phyloP scores from a whole-genome alignment of 2,113 vertebrate species.

The Nerophis ophidion region DNA sequence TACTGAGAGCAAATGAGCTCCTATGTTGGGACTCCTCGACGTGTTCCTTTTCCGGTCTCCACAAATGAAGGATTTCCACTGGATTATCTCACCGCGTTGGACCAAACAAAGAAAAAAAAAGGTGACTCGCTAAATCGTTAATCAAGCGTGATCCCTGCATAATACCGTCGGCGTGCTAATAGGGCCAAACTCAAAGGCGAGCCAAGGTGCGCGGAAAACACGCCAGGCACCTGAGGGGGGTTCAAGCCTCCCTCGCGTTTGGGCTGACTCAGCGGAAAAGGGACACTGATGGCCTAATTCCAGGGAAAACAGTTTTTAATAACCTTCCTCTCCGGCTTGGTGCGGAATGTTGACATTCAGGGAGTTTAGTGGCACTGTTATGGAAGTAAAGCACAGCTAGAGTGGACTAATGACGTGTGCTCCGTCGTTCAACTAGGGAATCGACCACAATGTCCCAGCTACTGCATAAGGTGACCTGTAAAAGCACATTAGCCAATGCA shows the following conservation, averaged over 20 bases:
- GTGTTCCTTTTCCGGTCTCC: conserved; percentile 16
- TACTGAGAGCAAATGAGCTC: conserved; percentile 7
- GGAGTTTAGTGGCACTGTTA: not conserved
- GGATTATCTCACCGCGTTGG: conserved; percentile 14
- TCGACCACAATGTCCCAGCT: too few species aligned
- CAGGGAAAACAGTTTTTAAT: not conserved
- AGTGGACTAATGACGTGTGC: too few species aligned
- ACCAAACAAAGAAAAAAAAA: conserved; percentile 19
- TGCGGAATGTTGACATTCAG: not conserved
- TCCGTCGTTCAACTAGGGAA: too few species aligned
- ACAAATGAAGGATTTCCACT: conserved; percentile 18
- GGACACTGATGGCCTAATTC: not conserved
- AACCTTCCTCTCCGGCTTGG: too few species aligned
- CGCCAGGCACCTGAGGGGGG: not conserved
- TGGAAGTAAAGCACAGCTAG: too few species aligned
- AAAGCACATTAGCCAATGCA: too few species aligned
- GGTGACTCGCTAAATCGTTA: conserved; percentile 32
- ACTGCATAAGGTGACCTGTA: too few species aligned
- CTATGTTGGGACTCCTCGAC: conserved; percentile 3
- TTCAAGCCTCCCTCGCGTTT: not conserved
- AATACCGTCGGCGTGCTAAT: conserved; percentile 22
- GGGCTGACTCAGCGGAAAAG: not conserved
- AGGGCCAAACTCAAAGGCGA: not conserved
- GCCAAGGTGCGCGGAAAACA: conserved; percentile 18
- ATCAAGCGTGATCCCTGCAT: conserved; percentile 36